Base-by-base conservation (phyloP, 1,140 invertebrate genomes). In the Pogonomyrmex californicus region DNA sequence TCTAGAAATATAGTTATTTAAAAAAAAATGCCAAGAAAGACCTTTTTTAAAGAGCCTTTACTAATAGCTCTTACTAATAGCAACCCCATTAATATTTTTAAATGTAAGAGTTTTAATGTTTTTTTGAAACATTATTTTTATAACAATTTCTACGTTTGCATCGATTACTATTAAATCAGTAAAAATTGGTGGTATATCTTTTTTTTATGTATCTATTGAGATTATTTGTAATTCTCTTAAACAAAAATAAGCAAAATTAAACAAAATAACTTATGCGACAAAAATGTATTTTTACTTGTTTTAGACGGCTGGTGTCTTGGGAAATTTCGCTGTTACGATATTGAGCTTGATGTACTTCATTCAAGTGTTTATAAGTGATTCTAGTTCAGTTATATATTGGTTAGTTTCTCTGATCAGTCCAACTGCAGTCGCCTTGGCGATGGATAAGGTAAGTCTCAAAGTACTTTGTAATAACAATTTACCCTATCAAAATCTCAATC, bases 301-400 rank as follows among this genome's bases (percentile, higher is more conserved):
- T 71, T 94, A 98, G 97, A 97, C 97, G 71, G 98, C 98, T 38
- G 98, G 98, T 60, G 97, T 97, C 81, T 95, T 98, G 51, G 97
- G 97, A 81, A 97, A 97, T 88, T 97, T 98, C 90, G 96, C 97
- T 0, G 96, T 98, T 6, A 97, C 97, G 88, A 96, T 98, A 85
- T 96, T 98, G 94, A 98, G 97, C 90, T 95, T 97, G 7, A 95
- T 98, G 86, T 98, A 98, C 93, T 97, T 98, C 92, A 96, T 98
- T 73, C 97, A 98, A 95, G 97, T 98, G 60, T 97, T 97, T 91
- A 96, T 97, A 0, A 96, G 97, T 51, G 96, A 97, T 91, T 96
- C 97, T 2, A 96, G 94, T 82, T 96, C 96, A 1, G 95, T 96
- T 51, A 96, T 96, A 5, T 97, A 98, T 88, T 98, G 97, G 97